A percentile compares a stretch with the other conserved stretches of the same genome.
Evolutionary conservation across 2,113 vertebrate species (phyloP).

Genomic region (Anhinga rufa): DNA sequence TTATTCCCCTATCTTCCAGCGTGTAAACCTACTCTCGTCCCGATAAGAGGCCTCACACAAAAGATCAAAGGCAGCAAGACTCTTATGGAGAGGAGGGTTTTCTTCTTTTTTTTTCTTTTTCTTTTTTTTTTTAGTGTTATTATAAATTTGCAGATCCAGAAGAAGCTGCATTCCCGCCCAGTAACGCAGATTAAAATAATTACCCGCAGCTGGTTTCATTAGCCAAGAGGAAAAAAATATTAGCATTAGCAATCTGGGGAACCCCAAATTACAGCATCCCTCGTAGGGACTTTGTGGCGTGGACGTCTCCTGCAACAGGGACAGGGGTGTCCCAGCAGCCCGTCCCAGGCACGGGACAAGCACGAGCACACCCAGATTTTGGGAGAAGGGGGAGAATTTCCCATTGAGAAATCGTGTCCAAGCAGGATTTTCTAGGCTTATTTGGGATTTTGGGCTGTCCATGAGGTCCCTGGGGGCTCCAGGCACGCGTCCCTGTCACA

Average conservation of each 20-base stretch:
- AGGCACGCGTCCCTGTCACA: neutral
- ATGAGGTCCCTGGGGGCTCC: neutral
- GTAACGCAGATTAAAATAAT: constrained; percentile 36
- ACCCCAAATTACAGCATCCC: neutral
- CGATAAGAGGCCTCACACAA: constrained; percentile 58
- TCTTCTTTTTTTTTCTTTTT: neutral
- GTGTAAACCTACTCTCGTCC: constrained; percentile 24
- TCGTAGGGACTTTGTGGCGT: neutral
- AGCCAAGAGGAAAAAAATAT: neutral
- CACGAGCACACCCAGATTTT: accelerated
- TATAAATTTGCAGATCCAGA: neutral
- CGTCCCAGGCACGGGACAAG: neutral
- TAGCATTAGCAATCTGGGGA: accelerated
- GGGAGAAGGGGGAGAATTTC: neutral
- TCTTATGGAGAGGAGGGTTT: neutral
- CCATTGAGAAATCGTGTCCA: neutral
- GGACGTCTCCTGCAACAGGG: accelerated
- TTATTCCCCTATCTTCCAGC: constrained; percentile 45
- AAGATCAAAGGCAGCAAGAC: constrained; percentile 60
- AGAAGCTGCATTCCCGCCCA: neutral
- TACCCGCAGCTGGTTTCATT: neutral
- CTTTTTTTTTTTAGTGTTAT: neutral
- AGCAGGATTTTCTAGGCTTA: neutral
- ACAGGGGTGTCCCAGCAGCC: neutral
- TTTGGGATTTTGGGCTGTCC: neutral